phyloP scores from a whole-genome alignment of 1,140 invertebrate genomes.

The Muscidifurax raptorellus region DNA sequence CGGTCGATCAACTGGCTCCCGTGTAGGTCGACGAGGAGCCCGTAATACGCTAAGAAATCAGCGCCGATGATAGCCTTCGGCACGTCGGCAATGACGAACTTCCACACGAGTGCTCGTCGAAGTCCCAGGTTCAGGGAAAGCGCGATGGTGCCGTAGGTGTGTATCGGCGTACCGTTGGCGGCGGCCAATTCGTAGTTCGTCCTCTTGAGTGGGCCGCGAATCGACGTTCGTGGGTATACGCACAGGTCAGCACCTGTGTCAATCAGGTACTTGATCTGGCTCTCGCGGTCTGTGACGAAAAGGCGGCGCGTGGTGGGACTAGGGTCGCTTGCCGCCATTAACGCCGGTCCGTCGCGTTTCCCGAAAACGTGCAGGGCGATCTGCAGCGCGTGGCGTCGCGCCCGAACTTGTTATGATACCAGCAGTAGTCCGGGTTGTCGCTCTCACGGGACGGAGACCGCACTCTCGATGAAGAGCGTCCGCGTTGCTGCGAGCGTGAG shows the following conservation, averaged over 20 bases:
- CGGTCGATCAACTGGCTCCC: slow-evolving; percentile 60
- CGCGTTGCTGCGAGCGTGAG: not conserved
- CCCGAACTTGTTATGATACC: slow-evolving; percentile 8
- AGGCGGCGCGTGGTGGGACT: slow-evolving; percentile 35
- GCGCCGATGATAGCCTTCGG: slow-evolving; percentile 53
- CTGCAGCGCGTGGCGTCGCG: slow-evolving; percentile 23
- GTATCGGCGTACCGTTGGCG: slow-evolving; percentile 58
- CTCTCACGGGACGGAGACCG: not conserved
- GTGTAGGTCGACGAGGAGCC: slow-evolving; percentile 64
- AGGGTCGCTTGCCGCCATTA: slow-evolving; percentile 42
- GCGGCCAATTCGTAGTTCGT: slow-evolving; percentile 56
- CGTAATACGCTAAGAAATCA: slow-evolving; percentile 59
- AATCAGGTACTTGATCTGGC: slow-evolving; percentile 41
- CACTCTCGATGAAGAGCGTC: not conserved
- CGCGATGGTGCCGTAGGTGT: slow-evolving; percentile 62
- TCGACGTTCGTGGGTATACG: slow-evolving; percentile 26
- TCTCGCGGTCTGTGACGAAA: slow-evolving; percentile 40
- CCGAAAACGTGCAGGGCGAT: slow-evolving; percentile 24
- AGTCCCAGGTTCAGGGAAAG: slow-evolving; percentile 64
- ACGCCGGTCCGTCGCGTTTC: slow-evolving; percentile 38
- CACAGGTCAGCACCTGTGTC: slow-evolving; percentile 53
- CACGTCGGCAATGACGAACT: slow-evolving; percentile 68
- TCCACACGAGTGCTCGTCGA: slow-evolving; percentile 63
- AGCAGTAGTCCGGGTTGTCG: not conserved
- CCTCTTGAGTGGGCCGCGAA: slow-evolving; percentile 17